Percentiles rank a stretch among this genome's conserved stretches.
These are phyloP conservation scores for Mesoligia furuncula DNA, from an alignment of 2,888 invertebrate genomes.

Conservation along the genomic window DNA sequence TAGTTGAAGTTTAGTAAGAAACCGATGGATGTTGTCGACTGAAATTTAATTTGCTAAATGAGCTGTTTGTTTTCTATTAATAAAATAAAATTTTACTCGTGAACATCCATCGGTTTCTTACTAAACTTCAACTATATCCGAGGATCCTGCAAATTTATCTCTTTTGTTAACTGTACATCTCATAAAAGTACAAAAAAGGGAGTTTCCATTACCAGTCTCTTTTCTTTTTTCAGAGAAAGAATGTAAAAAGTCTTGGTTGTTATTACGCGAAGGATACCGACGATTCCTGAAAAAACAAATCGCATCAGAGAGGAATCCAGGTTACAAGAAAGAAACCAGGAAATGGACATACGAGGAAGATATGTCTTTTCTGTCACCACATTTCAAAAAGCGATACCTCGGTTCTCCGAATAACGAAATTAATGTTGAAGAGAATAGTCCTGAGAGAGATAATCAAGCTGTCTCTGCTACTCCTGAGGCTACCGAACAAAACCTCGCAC, in stretches of 20 bases:
- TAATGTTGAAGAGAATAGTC: neutral
- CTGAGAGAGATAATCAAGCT: neutral
- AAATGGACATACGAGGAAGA: slow-evolving; percentile 28
- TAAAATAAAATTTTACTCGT: too few relatives aligned
- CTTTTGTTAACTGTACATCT: too few relatives aligned
- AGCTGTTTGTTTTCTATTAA: too few relatives aligned
- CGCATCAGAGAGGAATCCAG: neutral
- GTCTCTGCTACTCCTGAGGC: too few relatives aligned
- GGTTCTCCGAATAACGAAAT: neutral
- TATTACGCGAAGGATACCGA: slow-evolving; percentile 31
- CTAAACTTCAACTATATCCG: too few relatives aligned
- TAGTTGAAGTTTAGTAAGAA: too few relatives aligned
- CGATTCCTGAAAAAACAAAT: neutral
- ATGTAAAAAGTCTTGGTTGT: slow-evolving; percentile 23
- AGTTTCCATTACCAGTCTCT: too few relatives aligned
- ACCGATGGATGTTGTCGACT: too few relatives aligned
- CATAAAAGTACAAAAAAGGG: too few relatives aligned
- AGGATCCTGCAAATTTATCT: too few relatives aligned
- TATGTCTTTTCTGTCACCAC: neutral
- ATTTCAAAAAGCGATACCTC: neutral
- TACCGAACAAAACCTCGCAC: neutral
- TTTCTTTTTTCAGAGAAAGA: slow-evolving; percentile 17
- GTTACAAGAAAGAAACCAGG: neutral
- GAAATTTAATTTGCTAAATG: too few relatives aligned
- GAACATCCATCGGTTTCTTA: too few relatives aligned